A percentile compares a stretch with the other conserved stretches of the same genome.
Conservation (phyloP, 1,140 invertebrate genomes). For the Lepidurus couesii region DNA sequence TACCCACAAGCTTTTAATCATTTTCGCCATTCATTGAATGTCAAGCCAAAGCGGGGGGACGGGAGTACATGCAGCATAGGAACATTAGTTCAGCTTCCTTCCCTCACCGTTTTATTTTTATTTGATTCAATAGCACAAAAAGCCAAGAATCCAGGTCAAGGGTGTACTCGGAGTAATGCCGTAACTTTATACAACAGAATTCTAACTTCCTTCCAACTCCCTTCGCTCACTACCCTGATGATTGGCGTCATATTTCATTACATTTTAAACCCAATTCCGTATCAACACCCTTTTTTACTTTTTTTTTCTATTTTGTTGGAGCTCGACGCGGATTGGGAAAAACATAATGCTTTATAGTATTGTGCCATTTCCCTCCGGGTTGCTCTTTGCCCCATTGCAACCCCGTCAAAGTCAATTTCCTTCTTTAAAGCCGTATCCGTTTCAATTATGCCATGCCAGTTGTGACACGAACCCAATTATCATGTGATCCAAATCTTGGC, state of each 20-base stretch:
- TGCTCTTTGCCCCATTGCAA: too few species aligned
- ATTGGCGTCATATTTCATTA: too few species aligned
- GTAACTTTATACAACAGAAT: too few species aligned
- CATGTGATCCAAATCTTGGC: neutral
- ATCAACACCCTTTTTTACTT: too few species aligned
- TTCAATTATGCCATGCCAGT: neutral
- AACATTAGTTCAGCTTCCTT: neutral
- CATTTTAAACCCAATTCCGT: too few species aligned
- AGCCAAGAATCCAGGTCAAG: neutral
- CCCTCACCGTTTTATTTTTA: neutral
- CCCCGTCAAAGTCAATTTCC: neutral
- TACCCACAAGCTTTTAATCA: conserved; percentile 44
- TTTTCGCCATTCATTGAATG: conserved; percentile 18
- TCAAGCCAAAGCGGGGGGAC: conserved; percentile 2
- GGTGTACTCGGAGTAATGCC: neutral
- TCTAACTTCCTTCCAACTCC: too few species aligned
- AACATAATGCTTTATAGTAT: too few species aligned
- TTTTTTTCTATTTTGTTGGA: too few species aligned
- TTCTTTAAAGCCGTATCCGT: neutral
- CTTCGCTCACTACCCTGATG: too few species aligned
- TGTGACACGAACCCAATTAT: neutral
- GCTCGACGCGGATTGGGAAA: too few species aligned
- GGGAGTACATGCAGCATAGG: neutral
- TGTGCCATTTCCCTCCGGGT: too few species aligned
- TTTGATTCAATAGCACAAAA: neutral